A percentile compares a stretch with the other conserved stretches of the same genome.
Evolutionary conservation across 2,888 invertebrate genomes (phyloP).

Genomic region (Hololepta plana): DNA sequence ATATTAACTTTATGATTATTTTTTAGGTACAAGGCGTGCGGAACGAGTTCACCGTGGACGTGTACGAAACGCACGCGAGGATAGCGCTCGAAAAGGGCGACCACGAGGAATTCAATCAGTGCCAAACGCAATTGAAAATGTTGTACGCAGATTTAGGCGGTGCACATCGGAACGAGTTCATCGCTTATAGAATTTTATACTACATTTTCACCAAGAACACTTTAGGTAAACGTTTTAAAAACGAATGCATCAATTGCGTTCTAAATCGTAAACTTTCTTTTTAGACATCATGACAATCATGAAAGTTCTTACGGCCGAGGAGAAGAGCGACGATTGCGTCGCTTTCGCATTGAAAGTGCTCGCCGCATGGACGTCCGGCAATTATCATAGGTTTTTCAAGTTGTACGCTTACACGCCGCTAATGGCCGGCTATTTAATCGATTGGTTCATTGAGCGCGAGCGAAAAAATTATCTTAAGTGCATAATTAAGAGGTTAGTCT

Average conservation of each 20-base stretch:
- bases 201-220: constrained; percentile 97
- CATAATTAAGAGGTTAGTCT: constrained; percentile 96
- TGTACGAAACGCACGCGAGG: constrained; percentile 97
- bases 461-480: constrained; percentile 79
- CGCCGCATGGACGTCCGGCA: constrained; percentile 84
- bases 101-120: constrained; percentile 98
- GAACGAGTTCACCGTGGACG: constrained; percentile 88
- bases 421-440: constrained; percentile 93
- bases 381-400: constrained; percentile 84
- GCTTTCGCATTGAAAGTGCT: constrained; percentile 74
- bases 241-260: constrained; percentile 8
- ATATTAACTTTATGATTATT: constrained; percentile 5
- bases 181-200: constrained; percentile 91
- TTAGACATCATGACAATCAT: constrained; percentile 86
- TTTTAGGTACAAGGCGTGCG: constrained; percentile 84
- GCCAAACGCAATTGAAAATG: constrained; percentile 94
- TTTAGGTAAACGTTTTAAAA: constrained; percentile 51
- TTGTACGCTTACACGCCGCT: constrained; percentile 77
- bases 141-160: constrained; percentile 69
- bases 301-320: constrained; percentile 57
- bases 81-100: constrained; percentile 96
- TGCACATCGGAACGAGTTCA: constrained; percentile 76
- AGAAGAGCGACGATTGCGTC: constrained; percentile 67
- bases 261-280: constrained; percentile 24
- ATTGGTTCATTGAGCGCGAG: constrained; percentile 95